Base-by-base conservation (phyloP, 2,888 invertebrate genomes). In the Caenorhabditis auriculariae region DNA sequence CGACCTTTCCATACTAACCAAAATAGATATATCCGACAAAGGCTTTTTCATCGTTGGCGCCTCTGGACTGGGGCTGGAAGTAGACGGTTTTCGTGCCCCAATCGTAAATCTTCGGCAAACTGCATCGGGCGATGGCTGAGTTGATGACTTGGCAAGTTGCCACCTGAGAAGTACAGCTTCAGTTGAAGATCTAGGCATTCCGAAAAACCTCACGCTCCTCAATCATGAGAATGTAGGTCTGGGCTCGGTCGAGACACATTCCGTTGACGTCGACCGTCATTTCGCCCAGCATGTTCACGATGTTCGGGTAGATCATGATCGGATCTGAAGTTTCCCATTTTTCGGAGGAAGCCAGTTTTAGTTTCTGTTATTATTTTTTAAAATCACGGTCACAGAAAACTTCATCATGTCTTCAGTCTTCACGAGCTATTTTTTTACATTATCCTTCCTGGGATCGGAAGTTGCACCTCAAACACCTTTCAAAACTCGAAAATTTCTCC, bases 221-320 rank as follows among this genome's bases (percentile, higher is more conserved):
- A 32, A 81, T 80, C 77, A 76, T 77, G 45, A 80, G 60, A 49
- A 68, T 69, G 55, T 81, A 80, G 0, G 75, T 75, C 41, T 75
- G 73, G 0, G 77, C 63, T 15, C 68, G 87, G 68, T 88, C 87
- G 82, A 95, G 91, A 82, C 96, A 98, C 4, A 93, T 92, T 0
- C 95, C 96, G 0, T 95, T 94, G 62, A 98, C 90, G 81, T 95
- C 94, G 28, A 98, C 92, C 52, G 93, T 88, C 0, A 91, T 92
- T 2, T 95, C 96, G 12, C 96, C 96, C 68, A 96, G 85, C 95
- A 96, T 95, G 83, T 92, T 93, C 3, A 94, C 95, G 80, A 91
- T 91, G 83, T 94, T 93, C 0, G 94, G 94, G 0, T 80, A 79
- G 69, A 81, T 78, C 65, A 81, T 70, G 37, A 81, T 75, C 2